Conservation (phyloP, 2,113 vertebrate genomes). For the Pogona vitticeps region DNA sequence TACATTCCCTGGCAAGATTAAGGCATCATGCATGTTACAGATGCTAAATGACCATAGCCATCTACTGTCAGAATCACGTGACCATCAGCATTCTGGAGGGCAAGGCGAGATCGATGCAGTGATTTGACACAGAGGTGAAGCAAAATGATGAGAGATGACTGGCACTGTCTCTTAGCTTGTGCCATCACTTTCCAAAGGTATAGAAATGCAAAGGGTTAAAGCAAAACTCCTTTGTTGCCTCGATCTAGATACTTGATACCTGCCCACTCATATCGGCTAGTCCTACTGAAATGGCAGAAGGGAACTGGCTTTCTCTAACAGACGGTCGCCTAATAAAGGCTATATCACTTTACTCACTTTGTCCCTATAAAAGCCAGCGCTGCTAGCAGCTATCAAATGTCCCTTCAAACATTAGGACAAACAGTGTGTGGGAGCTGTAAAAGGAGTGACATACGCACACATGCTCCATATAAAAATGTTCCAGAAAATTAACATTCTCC, state of each 20-base stretch:
- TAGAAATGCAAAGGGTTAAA: neutral
- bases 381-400: neutral
- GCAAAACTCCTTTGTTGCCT: neutral
- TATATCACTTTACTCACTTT: conserved; percentile 20
- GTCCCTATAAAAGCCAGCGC: neutral
- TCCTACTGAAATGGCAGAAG: conserved; percentile 2
- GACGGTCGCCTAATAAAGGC: neutral
- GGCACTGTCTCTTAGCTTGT: neutral
- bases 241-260: conserved; percentile 18
- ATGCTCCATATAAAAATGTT: neutral
- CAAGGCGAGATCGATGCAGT: neutral
- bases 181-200: neutral
- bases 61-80: neutral
- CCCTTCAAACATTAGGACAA: neutral
- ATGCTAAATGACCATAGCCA: neutral
- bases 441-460: neutral
- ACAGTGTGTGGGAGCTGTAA: neutral
- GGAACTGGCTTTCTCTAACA: conserved; percentile 4
- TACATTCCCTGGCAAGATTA: neutral
- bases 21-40: neutral
- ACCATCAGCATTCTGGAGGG: neutral
- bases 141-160: neutral
- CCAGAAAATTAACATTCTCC: neutral
- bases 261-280: neutral
- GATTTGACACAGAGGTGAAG: neutral